phyloP scores from a whole-genome alignment of 2,888 invertebrate species.

The Nomada ruficornis region DNA sequence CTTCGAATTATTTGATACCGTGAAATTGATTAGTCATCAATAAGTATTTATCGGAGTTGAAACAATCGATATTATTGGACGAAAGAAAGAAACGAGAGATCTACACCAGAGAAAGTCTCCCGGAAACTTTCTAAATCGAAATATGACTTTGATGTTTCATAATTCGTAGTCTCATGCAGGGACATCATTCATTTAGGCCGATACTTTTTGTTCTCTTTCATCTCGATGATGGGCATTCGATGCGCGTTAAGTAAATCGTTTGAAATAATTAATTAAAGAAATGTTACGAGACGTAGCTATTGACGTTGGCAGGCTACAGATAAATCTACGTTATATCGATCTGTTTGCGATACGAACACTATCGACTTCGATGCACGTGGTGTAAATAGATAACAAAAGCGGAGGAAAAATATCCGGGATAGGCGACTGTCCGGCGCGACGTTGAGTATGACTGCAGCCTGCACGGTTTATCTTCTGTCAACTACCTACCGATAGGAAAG shows the following conservation, averaged over 20 bases:
- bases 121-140: too few species aligned
- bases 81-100: too few species aligned
- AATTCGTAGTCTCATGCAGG: background rate
- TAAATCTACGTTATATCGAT: slow-evolving; percentile 42
- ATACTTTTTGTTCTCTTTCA: background rate
- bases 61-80: too few species aligned
- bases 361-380: slow-evolving; percentile 56
- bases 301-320: slow-evolving; percentile 9
- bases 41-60: too few species aligned
- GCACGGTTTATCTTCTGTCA: slow-evolving; percentile 69
- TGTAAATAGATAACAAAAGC: slow-evolving; percentile 69
- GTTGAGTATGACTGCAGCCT: slow-evolving; percentile 45
- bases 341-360: slow-evolving; percentile 33
- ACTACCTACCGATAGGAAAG: slow-evolving; percentile 60
- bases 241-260: background rate
- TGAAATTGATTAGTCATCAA: too few species aligned
- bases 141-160: background rate
- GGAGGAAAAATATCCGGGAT: slow-evolving; percentile 45
- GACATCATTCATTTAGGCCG: background rate
- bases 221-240: background rate
- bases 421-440: slow-evolving; percentile 62
- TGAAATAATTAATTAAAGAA: slow-evolving; percentile 17
- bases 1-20: too few species aligned
- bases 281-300: background rate
- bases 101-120: too few species aligned